Evolutionary conservation across 2,113 vertebrate genomes (phyloP), one percentile per base, ranked within the genome.

Genomic region (Cynocephalus volans): DNA sequence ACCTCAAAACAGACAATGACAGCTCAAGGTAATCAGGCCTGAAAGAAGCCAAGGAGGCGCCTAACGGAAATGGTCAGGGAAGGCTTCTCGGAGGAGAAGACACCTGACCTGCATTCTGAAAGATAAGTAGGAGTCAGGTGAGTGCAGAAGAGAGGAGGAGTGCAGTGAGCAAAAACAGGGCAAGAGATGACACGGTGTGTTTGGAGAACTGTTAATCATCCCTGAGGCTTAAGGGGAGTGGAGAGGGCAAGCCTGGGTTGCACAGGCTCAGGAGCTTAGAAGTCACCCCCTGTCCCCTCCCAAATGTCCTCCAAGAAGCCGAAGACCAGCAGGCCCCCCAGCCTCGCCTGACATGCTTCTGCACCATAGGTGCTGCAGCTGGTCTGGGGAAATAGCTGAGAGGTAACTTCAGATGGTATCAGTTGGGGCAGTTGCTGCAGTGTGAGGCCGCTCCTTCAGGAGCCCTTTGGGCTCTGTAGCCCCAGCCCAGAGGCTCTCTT

Each of bases 11-110:
- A 87, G 33, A 62, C 65, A 65, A 4, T 26, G 54, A 76, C 33
- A 90, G 50, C 26, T 70, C 65, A 77, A 64, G 70, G 60, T 82
- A 54, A 82, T 60, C 8, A 11, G 33, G 45, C 33, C 62, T 54
- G 69, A 95, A 77, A 84, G 36, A 86, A 88, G 41, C 70, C 7
- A 45, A 52, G 31, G 83, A 50, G 31, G 28, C 21, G 9, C 15
- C 13, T 48, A 56, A 45, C 12, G 31, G 85, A 56, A 91, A 91
- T 15, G 21, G 52, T 72, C 36, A 80, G 31, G 52, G 93, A 69
- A 94, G 45, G 21, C 23, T 94, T 96, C 64, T 48, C 80, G 48
- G 67, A 97, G 83, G 67, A 93, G 48, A 79, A 58, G 52, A 56
- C 67, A 65, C 81, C 41, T 67, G 36, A 52, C 31, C 28, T 89